Evolutionary conservation across 2,113 vertebrate genomes (phyloP), one percentile per base, ranked within the genome.

Genomic region (Limnothrissa miodon): DNA sequence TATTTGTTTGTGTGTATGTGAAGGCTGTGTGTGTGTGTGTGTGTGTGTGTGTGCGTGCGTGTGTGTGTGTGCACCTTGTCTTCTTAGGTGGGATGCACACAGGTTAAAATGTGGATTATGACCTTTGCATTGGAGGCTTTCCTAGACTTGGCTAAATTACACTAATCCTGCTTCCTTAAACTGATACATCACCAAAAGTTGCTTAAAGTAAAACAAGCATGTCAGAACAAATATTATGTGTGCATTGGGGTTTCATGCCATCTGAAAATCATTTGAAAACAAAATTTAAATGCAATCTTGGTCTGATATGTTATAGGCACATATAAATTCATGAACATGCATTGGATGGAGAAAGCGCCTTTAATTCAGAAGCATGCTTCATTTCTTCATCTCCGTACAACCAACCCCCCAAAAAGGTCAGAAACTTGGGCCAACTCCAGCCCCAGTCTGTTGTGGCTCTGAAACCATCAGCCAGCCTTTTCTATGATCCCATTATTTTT

Each of bases 401-500:
- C 25, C n/a, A 11, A 29, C 33, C 66, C 66, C 2, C 66, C 6
- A 33, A 36, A 13, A 74, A 13, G 6, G 59, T 25, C 25, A 25
- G 5, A 48, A 66, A 11, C 59, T 25, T 1, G n/a, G n/a, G 59
- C n/a, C 13, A 19, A 33, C 29, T 74, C 11, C 5, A 29, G 66
- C 29, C 66, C 10, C 4, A 11, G 15, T 74, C 66, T 17, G 66
- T 1, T 29, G 4, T 19, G 10, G 33, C 2, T 15, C 66, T 36
- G 66, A n/a, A n/a, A n/a, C n/a, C 19, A 4, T 74, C 11, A 74
- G 66, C 15, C 10, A 4, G 11, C 33, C 29, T 33, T 36, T 17
- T 74, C 66, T 74, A 29, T 29, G 11, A 74, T 74, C 66, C 66
- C 66, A 74, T 74, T 74, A 74, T 80, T 80, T 74, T 42, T 80